Evolutionary conservation across 2,113 vertebrate species (phyloP).

Genomic region (Nerophis ophidion): DNA sequence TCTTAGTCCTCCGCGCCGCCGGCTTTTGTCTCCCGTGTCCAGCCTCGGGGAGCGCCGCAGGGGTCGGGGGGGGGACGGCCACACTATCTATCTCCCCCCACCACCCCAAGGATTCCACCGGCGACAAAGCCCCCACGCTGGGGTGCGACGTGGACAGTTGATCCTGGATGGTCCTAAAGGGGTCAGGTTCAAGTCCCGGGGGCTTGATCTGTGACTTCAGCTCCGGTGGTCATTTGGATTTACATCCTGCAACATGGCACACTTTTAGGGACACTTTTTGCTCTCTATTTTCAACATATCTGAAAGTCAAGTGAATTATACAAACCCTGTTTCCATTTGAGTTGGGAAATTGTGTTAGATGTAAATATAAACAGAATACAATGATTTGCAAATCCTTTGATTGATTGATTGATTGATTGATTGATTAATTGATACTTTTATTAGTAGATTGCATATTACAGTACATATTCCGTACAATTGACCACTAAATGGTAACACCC

Average conservation of each 20-base stretch:
- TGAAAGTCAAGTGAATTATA: too few species aligned
- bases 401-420: too few species aligned
- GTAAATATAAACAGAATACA: too few species aligned
- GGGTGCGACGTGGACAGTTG: conserved; percentile 37
- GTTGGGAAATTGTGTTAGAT: too few species aligned
- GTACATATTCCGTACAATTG: too few species aligned
- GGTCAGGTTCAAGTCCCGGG: conserved; percentile 69
- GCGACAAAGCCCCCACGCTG: conserved; percentile 50
- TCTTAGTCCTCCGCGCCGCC: conserved; percentile 73
- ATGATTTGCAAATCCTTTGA: too few species aligned
- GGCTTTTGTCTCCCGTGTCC: conserved; percentile 78
- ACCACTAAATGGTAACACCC: too few species aligned
- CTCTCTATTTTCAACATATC: too few species aligned
- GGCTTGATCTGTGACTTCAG: conserved; percentile 50
- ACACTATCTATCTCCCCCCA: conserved; percentile 58
- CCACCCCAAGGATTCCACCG: conserved; percentile 11
- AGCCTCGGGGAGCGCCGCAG: conserved; percentile 61
- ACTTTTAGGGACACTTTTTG: too few species aligned
- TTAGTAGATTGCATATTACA: too few species aligned
- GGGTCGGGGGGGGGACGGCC: conserved; percentile 52
- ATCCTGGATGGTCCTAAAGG: conserved; percentile 43
- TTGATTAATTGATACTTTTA: too few species aligned
- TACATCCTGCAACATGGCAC: not conserved
- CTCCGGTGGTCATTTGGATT: conserved; percentile 51
- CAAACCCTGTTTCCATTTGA: too few species aligned